Evolutionary conservation across 2,888 invertebrate genomes (phyloP).

Genomic region (Melikaiella ostensackeni): DNA sequence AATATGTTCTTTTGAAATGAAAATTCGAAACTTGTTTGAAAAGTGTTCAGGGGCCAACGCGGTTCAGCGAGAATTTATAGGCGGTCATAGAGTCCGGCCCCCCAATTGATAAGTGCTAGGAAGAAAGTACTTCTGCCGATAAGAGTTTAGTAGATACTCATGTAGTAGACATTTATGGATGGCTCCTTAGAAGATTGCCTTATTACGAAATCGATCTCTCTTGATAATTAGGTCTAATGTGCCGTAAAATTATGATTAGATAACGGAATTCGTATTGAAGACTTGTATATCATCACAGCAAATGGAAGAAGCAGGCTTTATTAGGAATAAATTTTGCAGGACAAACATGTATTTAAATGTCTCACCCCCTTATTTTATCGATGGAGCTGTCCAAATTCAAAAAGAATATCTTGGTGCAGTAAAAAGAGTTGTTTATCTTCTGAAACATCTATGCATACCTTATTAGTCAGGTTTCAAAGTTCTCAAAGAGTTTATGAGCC

Average conservation of each 20-base stretch:
- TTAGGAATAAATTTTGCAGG: background rate
- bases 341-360: background rate
- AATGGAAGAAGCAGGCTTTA: background rate
- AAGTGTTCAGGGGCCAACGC: too few relatives aligned
- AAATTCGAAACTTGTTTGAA: too few relatives aligned
- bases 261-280: background rate
- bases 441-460: background rate
- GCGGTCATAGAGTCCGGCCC: too few relatives aligned
- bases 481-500: background rate
- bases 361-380: too few relatives aligned
- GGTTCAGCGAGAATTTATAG: too few relatives aligned
- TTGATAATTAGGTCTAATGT: background rate
- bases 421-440: background rate
- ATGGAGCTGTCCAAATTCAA: background rate
- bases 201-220: background rate
- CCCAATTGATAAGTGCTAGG: too few relatives aligned
- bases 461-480: background rate
- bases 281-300: background rate
- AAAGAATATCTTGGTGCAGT: background rate
- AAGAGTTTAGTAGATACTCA: too few relatives aligned
- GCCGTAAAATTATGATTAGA: background rate
- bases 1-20: too few relatives aligned
- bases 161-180: too few relatives aligned
- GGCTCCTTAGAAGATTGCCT: background rate
- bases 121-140: too few relatives aligned